These are phyloP conservation scores for Goniozus legneri DNA, from an alignment of 1,140 invertebrate genomes.

Conservation along the genomic window DNA sequence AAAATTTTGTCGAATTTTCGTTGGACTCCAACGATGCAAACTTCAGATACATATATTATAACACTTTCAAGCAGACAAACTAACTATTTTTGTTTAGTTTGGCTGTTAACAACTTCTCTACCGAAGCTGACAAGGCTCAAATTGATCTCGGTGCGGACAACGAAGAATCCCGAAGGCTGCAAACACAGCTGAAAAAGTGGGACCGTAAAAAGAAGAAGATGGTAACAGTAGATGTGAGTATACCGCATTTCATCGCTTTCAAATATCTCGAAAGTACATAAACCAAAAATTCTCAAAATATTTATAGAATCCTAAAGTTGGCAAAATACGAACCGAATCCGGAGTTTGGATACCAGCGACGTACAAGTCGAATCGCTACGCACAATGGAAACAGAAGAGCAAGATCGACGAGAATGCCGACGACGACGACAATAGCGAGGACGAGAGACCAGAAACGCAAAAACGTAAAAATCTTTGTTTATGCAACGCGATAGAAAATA, in stretches of 20 bases:
- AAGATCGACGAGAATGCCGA: conserved; percentile 64
- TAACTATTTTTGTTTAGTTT: conserved; percentile 53
- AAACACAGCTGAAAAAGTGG: conserved; percentile 69
- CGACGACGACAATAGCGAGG: conserved; percentile 61
- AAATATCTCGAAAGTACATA: no score
- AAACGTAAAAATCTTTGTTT: conserved; percentile 40
- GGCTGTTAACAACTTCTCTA: conserved; percentile 71
- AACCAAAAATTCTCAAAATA: neutral
- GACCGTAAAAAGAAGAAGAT: conserved; percentile 92
- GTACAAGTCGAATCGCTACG: conserved; percentile 88
- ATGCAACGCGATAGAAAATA: neutral
- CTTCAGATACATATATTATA: no score
- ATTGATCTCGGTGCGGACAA: conserved; percentile 81
- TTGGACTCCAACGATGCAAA: no score
- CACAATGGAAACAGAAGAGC: conserved; percentile 80
- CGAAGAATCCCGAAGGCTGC: conserved; percentile 60
- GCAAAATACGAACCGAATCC: conserved; percentile 92
- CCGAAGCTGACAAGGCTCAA: conserved; percentile 68
- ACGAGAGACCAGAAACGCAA: conserved; percentile 38
- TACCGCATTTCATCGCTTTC: neutral
- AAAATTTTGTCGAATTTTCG: no score
- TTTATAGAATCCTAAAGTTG: conserved; percentile 58
- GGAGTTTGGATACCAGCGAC: conserved; percentile 90
- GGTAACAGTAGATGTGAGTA: conserved; percentile 65
- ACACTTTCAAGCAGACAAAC: neutral